Base-by-base conservation (phyloP, 1,140 invertebrate species). In the Ericerus pela region DNA sequence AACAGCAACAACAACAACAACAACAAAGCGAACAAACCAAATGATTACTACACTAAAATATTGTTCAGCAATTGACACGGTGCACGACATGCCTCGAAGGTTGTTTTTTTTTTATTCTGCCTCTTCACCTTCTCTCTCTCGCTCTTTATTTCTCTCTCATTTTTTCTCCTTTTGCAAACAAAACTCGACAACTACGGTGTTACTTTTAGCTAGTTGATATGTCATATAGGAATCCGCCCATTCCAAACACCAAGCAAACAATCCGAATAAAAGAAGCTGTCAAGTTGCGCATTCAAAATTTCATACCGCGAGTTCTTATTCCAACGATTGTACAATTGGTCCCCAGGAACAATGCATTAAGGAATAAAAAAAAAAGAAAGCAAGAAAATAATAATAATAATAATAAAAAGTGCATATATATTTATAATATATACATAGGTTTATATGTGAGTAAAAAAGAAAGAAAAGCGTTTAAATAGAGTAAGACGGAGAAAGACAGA, bases 201-300 rank as follows among this genome's bases (percentile, higher is more conserved):
- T 47, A 47, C 41, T 47, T 47, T 47, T 47, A 47, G 41, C 41
- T 47, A 47, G 41, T 47, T 47, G 41, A 47, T 47, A 47, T 47
- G 41, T 22, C 41, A 47, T 47, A 47, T 47, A 47, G 41, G 41
- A 47, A 47, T 47, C 41, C 41, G 41, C 41, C 41, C 41, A 47
- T 47, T 47, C 22, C 41, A 47, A 47, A 47, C 41, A 47, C 41
- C 41, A 47, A 47, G 16, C 41, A 47, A 47, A 47, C 41, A 47
- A 47, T 24, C 41, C 16, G 16, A 47, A 47, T 47, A 47, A 47
- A 47, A 22, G 41, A 47, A 47, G n/a, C 41, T 47, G 41, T 47
- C 41, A 47, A 47, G 41, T 47, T 47, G 41, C 41, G 41, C 41
- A 22, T 47, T 47, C 41, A 47, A 47, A 47, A 47, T 47, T 47